Base-by-base conservation (phyloP, 2,113 vertebrate species). In the Alethe diademata region DNA sequence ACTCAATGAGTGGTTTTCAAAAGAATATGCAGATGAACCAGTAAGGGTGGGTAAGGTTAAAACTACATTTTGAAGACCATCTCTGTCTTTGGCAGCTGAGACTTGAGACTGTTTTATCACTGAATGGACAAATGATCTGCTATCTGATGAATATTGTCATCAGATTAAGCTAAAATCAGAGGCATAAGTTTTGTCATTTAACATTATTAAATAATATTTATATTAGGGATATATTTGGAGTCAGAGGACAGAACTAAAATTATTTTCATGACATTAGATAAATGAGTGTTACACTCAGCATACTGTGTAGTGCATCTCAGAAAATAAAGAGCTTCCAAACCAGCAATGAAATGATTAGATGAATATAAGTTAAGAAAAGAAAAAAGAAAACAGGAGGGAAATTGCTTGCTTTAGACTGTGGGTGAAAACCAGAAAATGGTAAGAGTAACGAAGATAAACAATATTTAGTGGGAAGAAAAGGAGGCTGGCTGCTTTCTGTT, bases 21-120 rank as follows among this genome's bases (percentile, higher is more conserved):
- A 98, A 98, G 98, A 97, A 98, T 98, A 98, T 98, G 98, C 97
- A 98, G 97, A 98, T 98, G 95, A 79, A 86, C 58, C 35, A 60
- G 76, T 61, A 91, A 97, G 92, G 93, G 90, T 94, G 96, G 96
- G 95, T 95, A 93, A 97, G 93, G 94, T 96, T 97, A 97, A 96
- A 93, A 78, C 87, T 91, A 91, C 92, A 97, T 96, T 97, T 96
- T 97, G 96, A 97, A 97, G 97, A 96, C 95, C 88, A 90, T 92
- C 84, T 88, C 8, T 82, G 80, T 83, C 92, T 94, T 96, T 95
- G 76, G 91, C 54, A 78, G 91, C 66, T 69, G 82, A 75, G 79
- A 71, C 62, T 87, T 93, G 43, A 92, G 86, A 91, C 43, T 95
- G 81, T 94, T 95, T 95, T 95, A 86, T 81, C 92, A 74, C 43